Conservation (phyloP, 2,113 vertebrate genomes). For the Neolamprologus devosi region DNA sequence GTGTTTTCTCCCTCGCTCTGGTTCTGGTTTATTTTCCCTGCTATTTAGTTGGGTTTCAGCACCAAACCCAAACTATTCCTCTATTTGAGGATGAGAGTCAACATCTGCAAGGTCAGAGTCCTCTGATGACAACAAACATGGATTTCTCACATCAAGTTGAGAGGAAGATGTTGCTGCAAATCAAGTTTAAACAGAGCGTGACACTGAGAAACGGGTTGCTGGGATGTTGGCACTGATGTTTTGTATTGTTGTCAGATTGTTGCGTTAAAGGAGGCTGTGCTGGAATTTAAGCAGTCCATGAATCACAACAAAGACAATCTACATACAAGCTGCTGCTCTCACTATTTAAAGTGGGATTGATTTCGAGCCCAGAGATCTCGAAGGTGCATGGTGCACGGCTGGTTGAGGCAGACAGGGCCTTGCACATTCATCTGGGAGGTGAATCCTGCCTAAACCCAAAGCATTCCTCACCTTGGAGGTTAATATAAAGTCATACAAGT, state of each 20-base stretch:
- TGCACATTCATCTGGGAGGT: neutral
- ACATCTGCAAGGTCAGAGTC: neutral
- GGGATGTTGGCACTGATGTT: neutral
- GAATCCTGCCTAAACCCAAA: neutral
- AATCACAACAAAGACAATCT: neutral
- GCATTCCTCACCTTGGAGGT: neutral
- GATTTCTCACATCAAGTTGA: neutral
- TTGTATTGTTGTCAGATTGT: neutral
- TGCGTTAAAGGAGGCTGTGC: neutral
- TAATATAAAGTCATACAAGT: neutral
- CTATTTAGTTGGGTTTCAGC: neutral
- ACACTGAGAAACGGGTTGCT: neutral
- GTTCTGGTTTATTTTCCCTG: neutral
- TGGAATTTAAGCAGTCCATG: neutral
- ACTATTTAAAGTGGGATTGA: neutral
- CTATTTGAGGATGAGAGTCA: neutral
- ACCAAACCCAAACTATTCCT: neutral
- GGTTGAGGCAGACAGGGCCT: neutral
- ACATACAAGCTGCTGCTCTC: neutral
- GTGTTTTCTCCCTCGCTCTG: neutral
- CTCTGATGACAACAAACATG: neutral
- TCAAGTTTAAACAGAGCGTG: neutral
- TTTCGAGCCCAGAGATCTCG: neutral
- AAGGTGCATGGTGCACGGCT: neutral
- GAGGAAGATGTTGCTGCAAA: neutral